These are phyloP conservation scores for Solenopsis fugax DNA, from an alignment of 1,140 invertebrate genomes.

Conservation along the genomic window DNA sequence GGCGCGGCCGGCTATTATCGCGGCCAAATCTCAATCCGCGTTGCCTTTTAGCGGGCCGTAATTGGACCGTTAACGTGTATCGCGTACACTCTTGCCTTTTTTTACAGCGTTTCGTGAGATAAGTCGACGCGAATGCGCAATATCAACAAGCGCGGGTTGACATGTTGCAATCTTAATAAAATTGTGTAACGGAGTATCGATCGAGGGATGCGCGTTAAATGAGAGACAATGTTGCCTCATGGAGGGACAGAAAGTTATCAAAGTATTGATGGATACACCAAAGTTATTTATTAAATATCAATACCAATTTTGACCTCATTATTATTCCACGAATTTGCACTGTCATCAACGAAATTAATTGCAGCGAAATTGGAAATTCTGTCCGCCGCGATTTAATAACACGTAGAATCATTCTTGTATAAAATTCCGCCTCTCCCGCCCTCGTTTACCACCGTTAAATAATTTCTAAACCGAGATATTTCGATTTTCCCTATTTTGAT, in stretches of 20 bases:
- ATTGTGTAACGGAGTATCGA: background rate
- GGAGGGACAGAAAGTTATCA: background rate
- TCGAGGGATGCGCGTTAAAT: background rate
- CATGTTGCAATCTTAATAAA: slow-evolving; percentile 33
- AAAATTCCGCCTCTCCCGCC: background rate
- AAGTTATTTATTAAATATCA: slow-evolving; percentile 23
- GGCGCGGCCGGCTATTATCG: slow-evolving; percentile 40
- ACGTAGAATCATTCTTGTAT: background rate
- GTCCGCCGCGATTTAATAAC: slow-evolving; percentile 22
- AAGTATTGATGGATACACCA: background rate
- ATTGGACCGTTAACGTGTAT: slow-evolving; percentile 62
- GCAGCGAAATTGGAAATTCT: background rate
- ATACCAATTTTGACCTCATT: background rate
- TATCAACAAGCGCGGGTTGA: background rate
- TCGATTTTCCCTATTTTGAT: slow-evolving; percentile 23
- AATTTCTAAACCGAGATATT: slow-evolving; percentile 44
- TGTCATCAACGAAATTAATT: slow-evolving; percentile 13
- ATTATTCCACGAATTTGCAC: slow-evolving; percentile 1
- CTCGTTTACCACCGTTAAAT: background rate
- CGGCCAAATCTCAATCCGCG: slow-evolving; percentile 55
- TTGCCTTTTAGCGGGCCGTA: slow-evolving; percentile 61
- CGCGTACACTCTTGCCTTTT: slow-evolving; percentile 20
- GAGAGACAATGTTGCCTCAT: background rate
- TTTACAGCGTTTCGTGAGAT: slow-evolving; percentile 27
- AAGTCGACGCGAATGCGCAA: slow-evolving; percentile 28